A percentile compares a stretch with the other conserved stretches of the same genome.
Conservation (phyloP, 2,113 vertebrate genomes). For the Telmatochromis sp. region DNA sequence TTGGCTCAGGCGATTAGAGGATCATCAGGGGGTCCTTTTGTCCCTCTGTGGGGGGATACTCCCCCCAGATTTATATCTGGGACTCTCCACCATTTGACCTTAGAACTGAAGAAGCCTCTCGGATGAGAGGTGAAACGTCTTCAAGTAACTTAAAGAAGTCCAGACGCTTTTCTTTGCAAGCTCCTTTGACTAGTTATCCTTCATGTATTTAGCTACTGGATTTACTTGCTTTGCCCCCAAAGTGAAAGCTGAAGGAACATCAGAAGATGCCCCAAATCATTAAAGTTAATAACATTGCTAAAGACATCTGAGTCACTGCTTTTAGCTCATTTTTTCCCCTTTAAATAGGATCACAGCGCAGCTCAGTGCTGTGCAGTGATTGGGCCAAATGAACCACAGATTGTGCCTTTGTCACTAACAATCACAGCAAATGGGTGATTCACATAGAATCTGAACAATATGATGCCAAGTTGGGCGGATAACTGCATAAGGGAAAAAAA, state of each 20-base stretch:
- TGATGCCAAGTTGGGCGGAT: background rate
- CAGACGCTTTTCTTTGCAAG: too few species aligned
- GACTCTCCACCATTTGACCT: too few species aligned
- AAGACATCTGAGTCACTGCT: background rate
- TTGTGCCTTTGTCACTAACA: background rate
- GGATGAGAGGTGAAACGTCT: too few species aligned
- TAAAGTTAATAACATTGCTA: background rate
- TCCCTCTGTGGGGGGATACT: too few species aligned
- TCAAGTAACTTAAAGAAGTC: too few species aligned
- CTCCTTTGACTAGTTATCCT: background rate
- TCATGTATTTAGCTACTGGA: background rate
- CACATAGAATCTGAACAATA: background rate
- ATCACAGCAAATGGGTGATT: background rate
- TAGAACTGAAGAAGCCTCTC: too few species aligned
- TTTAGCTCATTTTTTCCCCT: background rate
- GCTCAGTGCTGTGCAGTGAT: background rate
- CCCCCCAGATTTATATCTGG: too few species aligned
- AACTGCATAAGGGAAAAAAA: background rate
- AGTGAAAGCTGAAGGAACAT: background rate
- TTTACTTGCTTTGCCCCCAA: background rate
- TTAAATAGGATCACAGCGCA: background rate
- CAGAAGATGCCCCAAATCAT: background rate
- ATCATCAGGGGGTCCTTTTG: too few species aligned
- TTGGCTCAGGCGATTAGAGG: too few species aligned
- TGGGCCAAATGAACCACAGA: background rate